Evolutionary conservation across 2,888 invertebrate genomes (phyloP).

Genomic region (Omphaloscelis lunosa): DNA sequence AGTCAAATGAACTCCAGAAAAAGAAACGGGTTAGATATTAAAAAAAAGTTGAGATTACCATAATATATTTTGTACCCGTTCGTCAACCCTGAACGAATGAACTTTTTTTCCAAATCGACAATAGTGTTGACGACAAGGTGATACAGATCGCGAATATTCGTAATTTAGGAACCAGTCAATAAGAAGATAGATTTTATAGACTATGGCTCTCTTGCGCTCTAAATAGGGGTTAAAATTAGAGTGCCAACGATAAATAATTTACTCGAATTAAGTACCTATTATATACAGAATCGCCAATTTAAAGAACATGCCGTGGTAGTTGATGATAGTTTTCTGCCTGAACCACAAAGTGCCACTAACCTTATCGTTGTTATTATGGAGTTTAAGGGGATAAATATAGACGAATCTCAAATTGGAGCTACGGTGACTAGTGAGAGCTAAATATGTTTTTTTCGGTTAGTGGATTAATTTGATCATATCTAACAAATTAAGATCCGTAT

Average conservation of each 20-base stretch:
- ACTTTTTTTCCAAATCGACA: no score
- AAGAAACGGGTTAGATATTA: not conserved
- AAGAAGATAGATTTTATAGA: not conserved
- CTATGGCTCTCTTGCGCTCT: not conserved
- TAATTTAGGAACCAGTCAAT: slow-evolving; percentile 18
- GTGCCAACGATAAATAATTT: not conserved
- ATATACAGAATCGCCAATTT: not conserved
- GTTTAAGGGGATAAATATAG: no score
- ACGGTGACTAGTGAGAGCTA: not conserved
- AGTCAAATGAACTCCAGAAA: not conserved
- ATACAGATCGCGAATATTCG: no score
- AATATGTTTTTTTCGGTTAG: not conserved
- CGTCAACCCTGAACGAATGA: no score
- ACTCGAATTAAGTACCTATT: not conserved
- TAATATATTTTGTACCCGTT: not conserved
- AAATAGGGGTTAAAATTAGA: not conserved
- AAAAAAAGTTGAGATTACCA: not conserved
- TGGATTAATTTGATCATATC: not conserved
- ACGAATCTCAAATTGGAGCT: no score
- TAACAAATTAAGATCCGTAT: slow-evolving; percentile 7
- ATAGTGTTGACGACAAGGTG: no score
- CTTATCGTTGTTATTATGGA: slow-evolving; percentile 3
- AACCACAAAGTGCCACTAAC: slow-evolving; percentile 11
- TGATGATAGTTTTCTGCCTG: not conserved
- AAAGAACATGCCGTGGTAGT: not conserved